phyloP scores from a whole-genome alignment of 2,888 invertebrate species.

The Eupithecia tripunctaria region DNA sequence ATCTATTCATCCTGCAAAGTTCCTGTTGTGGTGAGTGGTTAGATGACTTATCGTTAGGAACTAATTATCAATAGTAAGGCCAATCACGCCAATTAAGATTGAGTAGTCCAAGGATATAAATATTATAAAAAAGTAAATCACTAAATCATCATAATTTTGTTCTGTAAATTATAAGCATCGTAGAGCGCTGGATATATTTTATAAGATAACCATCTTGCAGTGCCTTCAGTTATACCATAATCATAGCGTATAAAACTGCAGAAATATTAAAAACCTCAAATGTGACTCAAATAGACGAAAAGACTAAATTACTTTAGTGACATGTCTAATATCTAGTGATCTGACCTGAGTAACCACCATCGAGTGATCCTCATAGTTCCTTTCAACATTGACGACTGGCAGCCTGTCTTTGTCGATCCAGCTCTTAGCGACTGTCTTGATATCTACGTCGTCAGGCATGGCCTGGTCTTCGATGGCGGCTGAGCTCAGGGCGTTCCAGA shows the following conservation, averaged over 20 bases:
- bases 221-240: too few relatives aligned
- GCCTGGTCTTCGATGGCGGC: slow-evolving; percentile 86
- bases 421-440: slow-evolving; percentile 89
- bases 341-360: slow-evolving; percentile 87
- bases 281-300: too few relatives aligned
- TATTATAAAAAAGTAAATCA: not conserved
- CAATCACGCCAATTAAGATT: not conserved
- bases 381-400: slow-evolving; percentile 88
- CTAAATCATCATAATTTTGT: not conserved
- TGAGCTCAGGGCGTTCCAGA: slow-evolving; percentile 90
- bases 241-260: too few relatives aligned
- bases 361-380: slow-evolving; percentile 87
- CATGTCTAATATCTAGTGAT: not conserved
- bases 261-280: too few relatives aligned
- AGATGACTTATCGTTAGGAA: not conserved
- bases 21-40: not conserved
- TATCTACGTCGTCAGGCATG: slow-evolving; percentile 78
- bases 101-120: not conserved
- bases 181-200: not conserved
- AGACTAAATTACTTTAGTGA: too few relatives aligned
- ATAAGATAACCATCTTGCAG: not conserved
- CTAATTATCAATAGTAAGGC: not conserved
- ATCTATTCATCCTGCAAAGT: not conserved
- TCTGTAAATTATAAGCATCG: not conserved
- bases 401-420: slow-evolving; percentile 93